Percentiles rank a stretch among this genome's conserved stretches.
Evolutionary conservation across 2,888 invertebrate genomes (phyloP).

Genomic region (Neoascia interrupta): DNA sequence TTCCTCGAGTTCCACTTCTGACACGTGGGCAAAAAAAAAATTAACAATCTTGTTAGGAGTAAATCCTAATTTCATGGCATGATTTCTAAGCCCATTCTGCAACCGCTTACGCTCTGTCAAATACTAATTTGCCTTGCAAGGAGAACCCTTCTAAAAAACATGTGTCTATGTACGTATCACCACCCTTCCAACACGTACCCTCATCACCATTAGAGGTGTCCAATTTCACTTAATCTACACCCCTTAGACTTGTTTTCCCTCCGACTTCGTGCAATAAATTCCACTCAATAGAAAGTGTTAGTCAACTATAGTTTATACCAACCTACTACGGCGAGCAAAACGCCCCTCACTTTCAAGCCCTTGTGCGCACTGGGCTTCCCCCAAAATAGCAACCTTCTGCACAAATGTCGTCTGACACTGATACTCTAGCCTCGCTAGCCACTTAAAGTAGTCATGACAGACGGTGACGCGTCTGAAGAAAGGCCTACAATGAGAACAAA

Average conservation of each 20-base stretch:
- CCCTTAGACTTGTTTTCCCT: conserved; percentile 29
- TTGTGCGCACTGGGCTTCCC: conserved; percentile 3
- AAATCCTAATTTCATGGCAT: conserved; percentile 19
- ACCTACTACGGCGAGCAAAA: not conserved
- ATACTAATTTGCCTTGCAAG: not conserved
- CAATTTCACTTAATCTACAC: conserved; percentile 57
- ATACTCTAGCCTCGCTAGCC: conserved; percentile 45
- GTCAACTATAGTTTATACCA: no score
- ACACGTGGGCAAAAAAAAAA: no score
- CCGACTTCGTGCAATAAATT: conserved; percentile 54
- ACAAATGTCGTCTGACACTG: conserved; percentile 52
- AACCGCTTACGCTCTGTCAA: conserved; percentile 6
- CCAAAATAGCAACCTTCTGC: conserved; percentile 18
- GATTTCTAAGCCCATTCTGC: not conserved
- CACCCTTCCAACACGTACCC: conserved; percentile 41
- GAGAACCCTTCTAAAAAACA: conserved; percentile 6
- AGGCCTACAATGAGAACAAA: conserved; percentile 10
- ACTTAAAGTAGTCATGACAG: conserved; percentile 62
- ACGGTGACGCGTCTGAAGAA: conserved; percentile 36
- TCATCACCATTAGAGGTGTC: conserved; percentile 32
- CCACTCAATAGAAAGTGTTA: conserved; percentile 62
- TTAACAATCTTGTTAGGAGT: no score
- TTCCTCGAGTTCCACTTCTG: no score
- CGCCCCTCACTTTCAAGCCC: no score
- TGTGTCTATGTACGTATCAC: no score